Conservation (phyloP, 2,113 vertebrate species). For the Hylia prasina region DNA sequence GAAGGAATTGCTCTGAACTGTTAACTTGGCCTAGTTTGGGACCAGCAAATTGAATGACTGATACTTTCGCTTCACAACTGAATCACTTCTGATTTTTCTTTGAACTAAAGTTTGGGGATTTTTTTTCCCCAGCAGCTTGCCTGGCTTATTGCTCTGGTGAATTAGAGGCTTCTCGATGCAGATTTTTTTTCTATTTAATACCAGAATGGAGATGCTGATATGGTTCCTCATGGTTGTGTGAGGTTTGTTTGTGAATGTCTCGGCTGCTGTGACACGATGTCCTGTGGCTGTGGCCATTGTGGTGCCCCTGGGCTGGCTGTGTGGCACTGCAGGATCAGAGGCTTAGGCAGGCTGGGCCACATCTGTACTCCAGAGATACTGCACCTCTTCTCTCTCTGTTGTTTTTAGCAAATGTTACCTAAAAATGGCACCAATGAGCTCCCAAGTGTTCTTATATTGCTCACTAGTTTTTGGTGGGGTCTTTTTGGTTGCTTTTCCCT, state of each 20-base stretch:
- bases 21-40: neutral
- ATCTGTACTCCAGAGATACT: neutral
- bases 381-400: neutral
- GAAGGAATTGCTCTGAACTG: neutral
- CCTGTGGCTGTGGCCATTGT: neutral
- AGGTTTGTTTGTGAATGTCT: neutral
- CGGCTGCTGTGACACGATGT: rapidly evolving
- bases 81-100: neutral
- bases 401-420: neutral
- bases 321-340: rapidly evolving
- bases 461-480: neutral
- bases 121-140: neutral
- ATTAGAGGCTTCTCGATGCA: neutral
- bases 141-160: neutral
- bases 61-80: neutral
- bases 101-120: neutral
- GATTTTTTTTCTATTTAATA: neutral
- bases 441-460: neutral
- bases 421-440: neutral
- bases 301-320: neutral
- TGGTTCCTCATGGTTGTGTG: neutral
- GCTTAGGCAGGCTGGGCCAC: neutral
- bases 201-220: neutral
- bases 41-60: neutral
- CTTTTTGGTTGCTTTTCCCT: neutral